These are phyloP conservation scores for Drosophila orosa DNA, from an alignment of 1,140 invertebrate genomes.

Conservation along the genomic window DNA sequence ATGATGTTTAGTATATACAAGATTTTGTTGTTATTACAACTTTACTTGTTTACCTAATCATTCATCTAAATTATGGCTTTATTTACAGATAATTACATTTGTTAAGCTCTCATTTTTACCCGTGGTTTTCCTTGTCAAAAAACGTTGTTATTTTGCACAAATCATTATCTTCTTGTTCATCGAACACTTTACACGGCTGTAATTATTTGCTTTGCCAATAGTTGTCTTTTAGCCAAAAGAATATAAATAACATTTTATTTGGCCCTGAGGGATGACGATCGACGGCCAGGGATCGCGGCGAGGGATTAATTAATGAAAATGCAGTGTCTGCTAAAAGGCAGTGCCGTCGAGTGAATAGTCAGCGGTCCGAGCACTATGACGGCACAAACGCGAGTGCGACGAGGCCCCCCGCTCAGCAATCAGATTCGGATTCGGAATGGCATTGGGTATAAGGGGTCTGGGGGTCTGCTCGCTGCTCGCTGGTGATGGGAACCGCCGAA, in stretches of 20 bases:
- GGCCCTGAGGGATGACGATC: constrained; percentile 4
- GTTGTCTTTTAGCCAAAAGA: constrained; percentile 9
- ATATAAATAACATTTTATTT: constrained; percentile 34
- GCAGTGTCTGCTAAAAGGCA: constrained; percentile 13
- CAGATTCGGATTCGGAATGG: constrained; percentile 22
- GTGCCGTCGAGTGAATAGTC: not conserved
- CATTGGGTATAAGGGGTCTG: constrained; percentile 11
- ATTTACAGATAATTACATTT: not conserved
- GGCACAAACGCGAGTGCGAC: constrained; percentile 21
- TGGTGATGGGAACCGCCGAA: constrained; percentile 10
- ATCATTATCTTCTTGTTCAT: not conserved
- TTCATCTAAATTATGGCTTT: not conserved
- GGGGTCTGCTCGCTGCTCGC: constrained; percentile 1
- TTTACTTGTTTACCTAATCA: constrained; percentile 4
- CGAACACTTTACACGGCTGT: not conserved
- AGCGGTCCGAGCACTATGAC: constrained; percentile 30
- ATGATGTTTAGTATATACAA: too few relatives aligned
- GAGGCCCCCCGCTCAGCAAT: constrained; percentile 12
- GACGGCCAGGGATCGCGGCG: not conserved
- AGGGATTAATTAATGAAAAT: constrained; percentile 19
- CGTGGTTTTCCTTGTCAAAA: not conserved
- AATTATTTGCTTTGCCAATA: constrained; percentile 6
- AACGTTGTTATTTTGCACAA: not conserved
- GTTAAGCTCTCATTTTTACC: not conserved
- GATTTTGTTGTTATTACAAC: not conserved